Conservation (phyloP, 2,113 vertebrate species). For the Heptranchias perlo region DNA sequence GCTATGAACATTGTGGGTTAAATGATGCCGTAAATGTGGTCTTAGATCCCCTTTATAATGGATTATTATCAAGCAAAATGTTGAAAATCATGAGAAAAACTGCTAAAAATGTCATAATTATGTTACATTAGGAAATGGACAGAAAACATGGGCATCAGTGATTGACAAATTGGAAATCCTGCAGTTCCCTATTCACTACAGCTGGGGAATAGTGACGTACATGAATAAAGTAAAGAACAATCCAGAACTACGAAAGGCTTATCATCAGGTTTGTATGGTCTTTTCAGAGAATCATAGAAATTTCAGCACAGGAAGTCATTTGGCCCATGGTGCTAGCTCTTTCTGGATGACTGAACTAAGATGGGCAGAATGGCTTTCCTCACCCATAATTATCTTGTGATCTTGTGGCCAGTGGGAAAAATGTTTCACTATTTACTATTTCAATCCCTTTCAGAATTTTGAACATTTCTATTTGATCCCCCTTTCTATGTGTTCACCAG, state of each 20-base stretch:
- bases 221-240: conserved; percentile 29
- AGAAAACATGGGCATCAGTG: conserved; percentile 9
- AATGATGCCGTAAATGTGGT: neutral
- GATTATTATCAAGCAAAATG: neutral
- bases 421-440: neutral
- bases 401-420: neutral
- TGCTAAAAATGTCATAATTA: neutral
- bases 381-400: neutral
- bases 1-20: neutral
- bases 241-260: conserved; percentile 1
- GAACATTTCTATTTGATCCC: neutral
- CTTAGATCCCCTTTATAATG: neutral
- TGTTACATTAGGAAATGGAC: neutral
- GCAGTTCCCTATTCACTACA: conserved; percentile 27
- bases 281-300: neutral
- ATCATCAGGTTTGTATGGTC: conserved; percentile 5
- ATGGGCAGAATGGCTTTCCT: neutral
- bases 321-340: neutral
- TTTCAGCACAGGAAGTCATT: neutral
- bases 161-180: conserved; percentile 5
- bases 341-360: neutral
- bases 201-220: neutral
- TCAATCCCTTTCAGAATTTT: neutral
- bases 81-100: neutral
- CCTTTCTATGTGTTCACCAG: too few species aligned